phyloP scores from a whole-genome alignment of 2,888 invertebrate genomes.

The Elmis aenea region DNA sequence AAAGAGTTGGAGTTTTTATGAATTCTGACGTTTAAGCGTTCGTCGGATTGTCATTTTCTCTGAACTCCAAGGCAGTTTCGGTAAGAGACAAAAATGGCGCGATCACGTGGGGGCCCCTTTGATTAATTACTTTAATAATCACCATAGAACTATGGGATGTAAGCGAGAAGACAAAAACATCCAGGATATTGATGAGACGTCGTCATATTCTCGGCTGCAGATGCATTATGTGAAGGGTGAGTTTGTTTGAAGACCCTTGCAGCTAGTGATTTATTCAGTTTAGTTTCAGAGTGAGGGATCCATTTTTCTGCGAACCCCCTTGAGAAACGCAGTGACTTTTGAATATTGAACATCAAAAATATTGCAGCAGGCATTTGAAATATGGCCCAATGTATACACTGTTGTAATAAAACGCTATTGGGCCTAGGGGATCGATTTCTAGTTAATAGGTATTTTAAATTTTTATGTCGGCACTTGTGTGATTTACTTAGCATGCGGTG shows the following conservation, averaged over 20 bases:
- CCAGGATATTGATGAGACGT: too few species aligned
- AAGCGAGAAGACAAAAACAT: too few species aligned
- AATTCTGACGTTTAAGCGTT: too few species aligned
- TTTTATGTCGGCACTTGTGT: constrained; percentile 13
- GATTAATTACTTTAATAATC: too few species aligned
- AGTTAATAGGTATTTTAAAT: constrained; percentile 12
- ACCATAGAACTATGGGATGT: too few species aligned
- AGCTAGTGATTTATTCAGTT: constrained; percentile 30
- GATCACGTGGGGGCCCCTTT: too few species aligned
- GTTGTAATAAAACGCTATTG: constrained; percentile 11
- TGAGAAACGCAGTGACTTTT: constrained; percentile 23
- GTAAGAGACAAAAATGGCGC: too few species aligned
- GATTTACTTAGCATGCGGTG: too few species aligned
- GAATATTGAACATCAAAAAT: constrained; percentile 28
- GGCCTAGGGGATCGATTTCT: constrained; percentile 15
- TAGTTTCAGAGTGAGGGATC: constrained; percentile 27
- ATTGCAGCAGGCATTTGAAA: constrained; percentile 9
- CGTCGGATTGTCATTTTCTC: too few species aligned
- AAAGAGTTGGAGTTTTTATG: too few species aligned
- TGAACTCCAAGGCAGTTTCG: too few species aligned
- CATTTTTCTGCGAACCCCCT: constrained; percentile 26
- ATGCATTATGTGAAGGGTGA: constrained; percentile 14
- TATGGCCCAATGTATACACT: constrained; percentile 9
- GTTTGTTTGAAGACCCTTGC: constrained; percentile 29
- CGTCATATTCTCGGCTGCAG: too few species aligned